Base-by-base conservation (phyloP, 2,888 invertebrate genomes). In the Hydropsyche betteni region DNA sequence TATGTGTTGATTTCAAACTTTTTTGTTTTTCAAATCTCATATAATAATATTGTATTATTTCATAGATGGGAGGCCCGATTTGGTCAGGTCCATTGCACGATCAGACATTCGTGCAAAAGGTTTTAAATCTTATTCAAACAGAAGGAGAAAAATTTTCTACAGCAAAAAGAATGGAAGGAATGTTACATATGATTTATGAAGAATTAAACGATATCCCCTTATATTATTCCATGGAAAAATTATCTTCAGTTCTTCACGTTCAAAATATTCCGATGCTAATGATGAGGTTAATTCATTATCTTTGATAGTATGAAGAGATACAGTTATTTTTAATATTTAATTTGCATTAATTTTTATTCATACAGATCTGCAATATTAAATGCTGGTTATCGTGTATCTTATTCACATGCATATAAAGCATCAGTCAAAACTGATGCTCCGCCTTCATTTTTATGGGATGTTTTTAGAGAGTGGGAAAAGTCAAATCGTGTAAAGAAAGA, bases 381-480 rank as follows among this genome's bases (percentile, higher is more conserved):
- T 85, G 94, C 94, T 0, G 98, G 98, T 0, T 96, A 94, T 84
- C 88, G 91, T 81, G 98, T 99, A 2, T 98, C 98, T 0, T 92
- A 91, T 81, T 96, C 98, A 0, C 99, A 99, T 86, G 94, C 95
- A 75, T 90, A 91, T 79, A 94, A 93, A 82, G 91, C 91, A 80
- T 96, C 97, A 0, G 87, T 99, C 33, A 99, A 99, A 86, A 99
- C 99, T 0, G 88, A 94, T 83, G 99, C 99, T 3, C 97, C 99
- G 0, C 85, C 91, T 53, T 84, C 87, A 0, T 88, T 97, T 8
- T 82, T 99, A 16, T 99, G 99, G 99, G 98, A 98, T 84, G 91
- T 98, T 74, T 88, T 98, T 80, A 88, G 96, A 77, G 89, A 90
- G 68, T 97, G 96, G 96, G 91, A 90, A 80, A 88, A 89, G 79